Percentiles rank a stretch among this genome's conserved stretches.
phyloP scores from a whole-genome alignment of 1,140 invertebrate species.

The Arctopsyche grandis region DNA sequence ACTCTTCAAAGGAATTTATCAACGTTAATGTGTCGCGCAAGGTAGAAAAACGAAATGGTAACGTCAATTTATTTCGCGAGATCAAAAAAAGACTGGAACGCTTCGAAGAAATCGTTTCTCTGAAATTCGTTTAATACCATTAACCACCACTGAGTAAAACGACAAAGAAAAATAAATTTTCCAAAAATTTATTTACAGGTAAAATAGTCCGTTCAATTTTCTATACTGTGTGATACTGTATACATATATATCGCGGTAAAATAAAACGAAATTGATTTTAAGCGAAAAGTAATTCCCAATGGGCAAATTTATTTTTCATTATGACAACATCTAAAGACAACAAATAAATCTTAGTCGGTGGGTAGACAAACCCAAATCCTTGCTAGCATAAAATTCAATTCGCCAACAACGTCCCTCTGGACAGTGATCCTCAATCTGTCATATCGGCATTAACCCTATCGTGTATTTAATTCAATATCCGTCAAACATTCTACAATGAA shows the following conservation, averaged over 20 bases:
- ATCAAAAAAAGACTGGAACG: constrained; percentile 2
- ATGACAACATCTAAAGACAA: constrained; percentile 36
- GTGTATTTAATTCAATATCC: no score
- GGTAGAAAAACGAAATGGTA: background rate
- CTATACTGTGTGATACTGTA: no score
- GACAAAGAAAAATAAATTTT: no score
- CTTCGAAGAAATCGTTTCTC: no score
- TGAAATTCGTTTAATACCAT: no score
- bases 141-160: no score
- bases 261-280: background rate
- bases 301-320: constrained; percentile 37
- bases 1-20: constrained; percentile 2
- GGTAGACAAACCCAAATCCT: constrained; percentile 39
- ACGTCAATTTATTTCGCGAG: background rate
- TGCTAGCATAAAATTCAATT: constrained; percentile 44
- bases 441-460: background rate
- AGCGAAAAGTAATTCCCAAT: constrained; percentile 2
- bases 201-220: no score
- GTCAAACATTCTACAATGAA: background rate
- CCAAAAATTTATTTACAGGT: no score
- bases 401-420: constrained; percentile 2
- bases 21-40: constrained; percentile 14
- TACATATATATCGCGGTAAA: no score
- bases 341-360: constrained; percentile 44
- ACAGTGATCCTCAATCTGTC: constrained; percentile 16